A percentile compares a stretch with the other conserved stretches of the same genome.
Conservation (phyloP, 2,888 invertebrate genomes). For the Thecophora atra region DNA sequence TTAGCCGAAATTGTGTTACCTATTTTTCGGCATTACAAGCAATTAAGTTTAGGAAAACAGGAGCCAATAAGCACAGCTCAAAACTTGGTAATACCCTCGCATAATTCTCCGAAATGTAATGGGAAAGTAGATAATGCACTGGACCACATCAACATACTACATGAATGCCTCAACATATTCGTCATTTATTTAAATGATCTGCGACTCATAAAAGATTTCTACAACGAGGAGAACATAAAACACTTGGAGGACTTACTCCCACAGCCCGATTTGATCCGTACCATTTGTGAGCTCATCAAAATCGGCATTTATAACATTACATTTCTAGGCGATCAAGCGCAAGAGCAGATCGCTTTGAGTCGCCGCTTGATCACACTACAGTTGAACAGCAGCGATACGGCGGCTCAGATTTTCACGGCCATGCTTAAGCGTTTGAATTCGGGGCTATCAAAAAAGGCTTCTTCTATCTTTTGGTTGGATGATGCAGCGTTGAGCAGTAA, state of each 20-base stretch:
- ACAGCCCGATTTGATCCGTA: constrained; percentile 58
- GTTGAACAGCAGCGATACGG: constrained; percentile 55
- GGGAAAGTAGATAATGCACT: background rate
- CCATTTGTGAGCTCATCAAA: constrained; percentile 62
- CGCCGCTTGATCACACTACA: constrained; percentile 59
- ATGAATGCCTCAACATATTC: constrained; percentile 62
- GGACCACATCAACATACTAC: constrained; percentile 45
- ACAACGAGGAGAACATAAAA: constrained; percentile 61
- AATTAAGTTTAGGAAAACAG: background rate
- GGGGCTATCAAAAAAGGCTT: too few species aligned
- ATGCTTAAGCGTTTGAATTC: constrained; percentile 44
- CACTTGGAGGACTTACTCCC: constrained; percentile 60
- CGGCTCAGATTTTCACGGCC: constrained; percentile 55
- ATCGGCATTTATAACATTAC: constrained; percentile 63
- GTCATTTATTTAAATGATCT: constrained; percentile 62
- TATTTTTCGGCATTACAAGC: constrained; percentile 58
- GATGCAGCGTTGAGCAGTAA: constrained; percentile 4
- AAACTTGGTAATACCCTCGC: too few species aligned
- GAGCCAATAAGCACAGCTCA: background rate
- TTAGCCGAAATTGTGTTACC: constrained; percentile 62
- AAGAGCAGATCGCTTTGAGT: constrained; percentile 56
- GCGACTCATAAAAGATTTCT: constrained; percentile 61
- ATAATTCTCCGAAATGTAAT: too few species aligned
- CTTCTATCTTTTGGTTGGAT: constrained; percentile 41
- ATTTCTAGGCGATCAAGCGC: constrained; percentile 58